Evolutionary conservation across 2,888 invertebrate genomes (phyloP).

Genomic region (Luffia ferchaultella): DNA sequence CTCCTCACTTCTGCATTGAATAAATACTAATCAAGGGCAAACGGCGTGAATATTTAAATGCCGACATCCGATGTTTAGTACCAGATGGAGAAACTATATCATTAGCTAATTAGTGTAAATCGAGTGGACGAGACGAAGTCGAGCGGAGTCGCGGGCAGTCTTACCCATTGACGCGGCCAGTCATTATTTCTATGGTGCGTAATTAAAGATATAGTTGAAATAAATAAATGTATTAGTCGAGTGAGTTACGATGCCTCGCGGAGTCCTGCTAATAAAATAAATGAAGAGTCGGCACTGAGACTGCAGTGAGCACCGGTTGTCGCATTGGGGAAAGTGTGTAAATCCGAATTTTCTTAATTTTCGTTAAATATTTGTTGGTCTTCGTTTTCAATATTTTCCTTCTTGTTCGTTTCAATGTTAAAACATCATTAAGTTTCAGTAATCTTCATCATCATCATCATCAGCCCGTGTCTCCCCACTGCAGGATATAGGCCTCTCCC

Average conservation of each 20-base stretch:
- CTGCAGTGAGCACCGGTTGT: slow-evolving; percentile 16
- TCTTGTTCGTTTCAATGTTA: too few species aligned
- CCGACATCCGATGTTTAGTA: too few species aligned
- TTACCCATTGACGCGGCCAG: slow-evolving; percentile 26
- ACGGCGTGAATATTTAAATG: too few species aligned
- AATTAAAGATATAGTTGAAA: slow-evolving; percentile 46
- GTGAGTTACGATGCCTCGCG: slow-evolving; percentile 48
- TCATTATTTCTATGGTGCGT: slow-evolving; percentile 33
- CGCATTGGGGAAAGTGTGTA: slow-evolving; percentile 14
- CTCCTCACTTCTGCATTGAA: too few species aligned
- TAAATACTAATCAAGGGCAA: too few species aligned
- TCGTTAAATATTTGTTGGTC: too few species aligned
- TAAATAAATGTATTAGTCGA: slow-evolving; percentile 50
- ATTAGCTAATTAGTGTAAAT: not conserved
- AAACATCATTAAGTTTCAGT: too few species aligned
- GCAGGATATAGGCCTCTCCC: too few species aligned
- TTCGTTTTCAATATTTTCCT: too few species aligned
- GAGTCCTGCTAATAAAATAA: slow-evolving; percentile 54
- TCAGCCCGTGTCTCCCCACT: too few species aligned
- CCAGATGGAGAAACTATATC: not conserved
- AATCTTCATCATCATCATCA: too few species aligned
- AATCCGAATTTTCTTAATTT: slow-evolving; percentile 16
- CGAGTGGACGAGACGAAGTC: not conserved
- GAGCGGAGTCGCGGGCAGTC: not conserved
- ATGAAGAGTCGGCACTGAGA: slow-evolving; percentile 38